Base-by-base conservation (phyloP, 2,888 invertebrate species). In the Hetaerina titia region DNA sequence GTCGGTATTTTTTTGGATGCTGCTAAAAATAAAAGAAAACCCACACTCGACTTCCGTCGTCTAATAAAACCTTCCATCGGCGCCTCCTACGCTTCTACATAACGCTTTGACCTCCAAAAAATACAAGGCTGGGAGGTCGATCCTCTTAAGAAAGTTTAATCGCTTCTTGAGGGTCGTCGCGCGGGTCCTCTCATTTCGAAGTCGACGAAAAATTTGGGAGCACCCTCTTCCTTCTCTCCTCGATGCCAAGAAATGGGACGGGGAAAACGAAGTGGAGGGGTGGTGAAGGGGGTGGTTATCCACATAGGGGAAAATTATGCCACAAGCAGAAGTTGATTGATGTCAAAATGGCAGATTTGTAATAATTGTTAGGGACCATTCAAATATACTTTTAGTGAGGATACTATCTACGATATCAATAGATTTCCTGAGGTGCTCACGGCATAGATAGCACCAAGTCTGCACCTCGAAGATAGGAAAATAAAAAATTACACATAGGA, bases 61-160 rank as follows among this genome's bases (percentile, higher is more conserved):
- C 69, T 69, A 92, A 92, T 92, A 92, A 92, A 92, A n/a, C 69
- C n/a, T 19, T 92, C 92, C 69, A 19, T 92, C 92, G 92, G 69
- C 92, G 92, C 69, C 69, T 92, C 92, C 56, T 92, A 57, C 92
- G n/a, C 69, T 64, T 31, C 15, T 17, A 64, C 69, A 45, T 69
- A 69, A 69, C n/a, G 56, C n/a, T 19, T 92, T 1, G 69, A 57
- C 64, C 45, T 69, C 56, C 89, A 89, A 81, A n/a, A 81, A n/a
- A 69, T 69, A 69, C 25, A 89, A 57, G n/a, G 57, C n/a, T 4
- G 69, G 22, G 45, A 64, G 64, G n/a, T 74, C 92, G n/a, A 56
- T 69, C 19, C 92, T 92, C 81, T 81, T 31, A 81, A 81, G 81
- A 81, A 81, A 81, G 81, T 90, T 74, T 92, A 92, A 92, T 92